Base-by-base conservation (phyloP, 1,140 invertebrate genomes). In the Lasioglossum albipes region DNA sequence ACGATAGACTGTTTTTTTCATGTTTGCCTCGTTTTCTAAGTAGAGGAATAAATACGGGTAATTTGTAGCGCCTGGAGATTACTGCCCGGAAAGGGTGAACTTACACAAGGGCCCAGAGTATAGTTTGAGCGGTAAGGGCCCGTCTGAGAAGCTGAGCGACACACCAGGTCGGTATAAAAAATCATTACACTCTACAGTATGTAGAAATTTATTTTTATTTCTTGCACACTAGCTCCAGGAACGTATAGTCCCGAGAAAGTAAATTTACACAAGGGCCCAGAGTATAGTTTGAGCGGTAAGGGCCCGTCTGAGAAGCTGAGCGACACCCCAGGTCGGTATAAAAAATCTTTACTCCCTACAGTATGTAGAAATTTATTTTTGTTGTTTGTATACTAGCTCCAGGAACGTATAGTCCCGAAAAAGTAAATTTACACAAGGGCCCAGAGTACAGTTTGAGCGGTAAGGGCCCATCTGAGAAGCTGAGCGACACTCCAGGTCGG, bases 221-320 rank as follows among this genome's bases (percentile, higher is more conserved):
- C 36, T 36, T 36, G 36, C 3, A 36, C 22, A 59, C 18, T 65
- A 89, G 87, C 84, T 41, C 88, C 88, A 73, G 88, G 86, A 66
- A 75, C 81, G 81, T 89, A 89, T 16, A 75, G 73, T 65, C 88
- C 89, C n/a, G 87, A 90, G 70, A 90, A 87, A 79, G 81, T 87
- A 85, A 89, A 84, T 41, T 71, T 83, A n/a, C 61, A 54, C 42
- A 83, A 77, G 87, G 88, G 90, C 77, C 81, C 88, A 81, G 81
- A 79, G 79, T 95, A 95, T 84, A 95, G 95, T 49, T 94, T 96
- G 95, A 96, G 88, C 82, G 94, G 94, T 49, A 91, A 94, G 94
- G 64, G 80, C 90, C 0, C 91, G 18, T 5, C 59, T 10, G 45
- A 65, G 16, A 79, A 79, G 16, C 69, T 27, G 36, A 70, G 68